Base-by-base conservation (phyloP, 2,797 vertebrate species). In the Poecilia velifera region DNA sequence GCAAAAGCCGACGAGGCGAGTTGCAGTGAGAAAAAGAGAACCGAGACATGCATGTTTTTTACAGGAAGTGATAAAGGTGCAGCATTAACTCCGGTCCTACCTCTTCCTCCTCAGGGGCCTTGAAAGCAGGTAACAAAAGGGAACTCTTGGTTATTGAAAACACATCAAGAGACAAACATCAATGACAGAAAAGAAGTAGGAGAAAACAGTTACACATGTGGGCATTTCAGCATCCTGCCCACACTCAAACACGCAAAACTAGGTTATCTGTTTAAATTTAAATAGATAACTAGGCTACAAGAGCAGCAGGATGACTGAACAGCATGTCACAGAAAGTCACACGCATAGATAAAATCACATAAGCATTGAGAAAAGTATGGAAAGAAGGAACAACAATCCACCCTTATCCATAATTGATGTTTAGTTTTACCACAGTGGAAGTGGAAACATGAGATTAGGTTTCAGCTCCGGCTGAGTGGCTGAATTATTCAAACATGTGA, bases 21-120 rank as follows among this genome's bases (percentile, higher is more conserved):
- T 57, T 55, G 68, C 39, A 79, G 81, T 64, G 77, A 80, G 81
- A 64, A 80, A 80, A 83, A 70, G 78, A 49, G 0, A 8, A 53
- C 57, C 59, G 78, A 70, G 46, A 90, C 92, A 91, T 94, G 92
- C 91, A 92, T 47, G 55, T 64, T 57, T 41, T 41, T 66, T 77
- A 81, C 82, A 70, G 55, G 59, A 53, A 62, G 76, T 75, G 78
- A 49, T 1, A 81, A 83, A 45, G 76, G 81, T 79, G 90, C 70
- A 84, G 84, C 80, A 20, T 82, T 79, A 91, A 79, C 77, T 91
- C 91, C 86, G 78, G 88, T 97, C 98, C 98, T 99, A 99, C 98
- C 98, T 96, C 98, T 96, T 98, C 97, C 72, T 98, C 98, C 95
- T 97, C 96, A 62, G 90, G 51, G 95, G 96, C 97, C 98, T 99